Base-by-base conservation (phyloP, 2,113 vertebrate genomes). In the Telmatochromis sp. region DNA sequence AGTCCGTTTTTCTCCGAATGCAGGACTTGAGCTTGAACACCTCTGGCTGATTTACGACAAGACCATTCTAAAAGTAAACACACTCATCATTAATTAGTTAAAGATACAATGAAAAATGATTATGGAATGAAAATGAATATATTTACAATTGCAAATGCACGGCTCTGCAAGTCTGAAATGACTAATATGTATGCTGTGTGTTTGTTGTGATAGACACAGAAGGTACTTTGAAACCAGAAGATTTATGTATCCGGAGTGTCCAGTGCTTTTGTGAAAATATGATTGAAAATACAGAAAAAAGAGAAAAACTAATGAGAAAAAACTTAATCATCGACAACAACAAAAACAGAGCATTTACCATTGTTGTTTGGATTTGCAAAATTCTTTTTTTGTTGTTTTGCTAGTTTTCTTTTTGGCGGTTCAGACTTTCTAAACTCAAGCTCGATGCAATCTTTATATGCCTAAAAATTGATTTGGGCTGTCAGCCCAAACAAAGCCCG, bases 11-110 rank as follows among this genome's bases (percentile, higher is more conserved):
- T 91, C 98, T 96, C 23, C 98, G 96, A 89, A 99, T 98, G 91
- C 98, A 99, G 65, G 98, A 98, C 93, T 98, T 99, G 84, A 99
- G 95, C 91, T 98, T 99, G 96, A 98, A 98, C 95, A 97, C 97
- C 95, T 99, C 98, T 2, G 97, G 95, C 21, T 98, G 95, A 93
- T 96, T 97, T 65, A 96, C 90, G 73, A 98, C 96, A 7, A 99
- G 95, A 28, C 97, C 97, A 6, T 98, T 99, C 98, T 99, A 82
- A 57, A 95, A 95, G 86, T 4, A 86, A 19, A 75, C 7, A 51
- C 65, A 57, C 60, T 90, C 15, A 28, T n/a, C 15, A 50, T 31
- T 78, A 47, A 13, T 78, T 31, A 3, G 42, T n/a, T 7, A 31
- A 5, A 50, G 8, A 50, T 7, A 50, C 45, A 8, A 31, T n/a